A percentile compares a stretch with the other conserved stretches of the same genome.
phyloP scores from a whole-genome alignment of 2,797 vertebrate species.

The Lerista edwardsae region DNA sequence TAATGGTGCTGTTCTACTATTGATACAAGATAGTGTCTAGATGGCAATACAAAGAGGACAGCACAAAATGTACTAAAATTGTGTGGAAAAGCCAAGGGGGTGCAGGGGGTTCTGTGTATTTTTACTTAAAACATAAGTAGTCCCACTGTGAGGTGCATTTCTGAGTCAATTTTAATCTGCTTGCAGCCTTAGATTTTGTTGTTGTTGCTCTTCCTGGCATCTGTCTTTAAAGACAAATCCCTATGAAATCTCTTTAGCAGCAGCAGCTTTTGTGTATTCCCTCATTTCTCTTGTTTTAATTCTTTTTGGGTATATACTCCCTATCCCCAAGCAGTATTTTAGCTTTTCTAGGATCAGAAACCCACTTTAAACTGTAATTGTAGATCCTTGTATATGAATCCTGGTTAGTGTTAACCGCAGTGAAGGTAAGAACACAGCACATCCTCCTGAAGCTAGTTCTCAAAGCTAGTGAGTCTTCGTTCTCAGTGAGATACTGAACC shows the following conservation, averaged over 20 bases:
- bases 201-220: neutral
- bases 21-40: neutral
- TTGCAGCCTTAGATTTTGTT: neutral
- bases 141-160: neutral
- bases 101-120: neutral
- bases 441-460: neutral
- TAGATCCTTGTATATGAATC: neutral
- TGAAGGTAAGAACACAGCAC: neutral
- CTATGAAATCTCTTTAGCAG: neutral
- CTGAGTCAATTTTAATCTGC: neutral
- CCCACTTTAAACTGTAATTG: neutral
- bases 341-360: neutral
- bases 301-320: neutral
- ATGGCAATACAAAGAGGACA: neutral
- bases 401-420: neutral
- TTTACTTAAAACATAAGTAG: neutral
- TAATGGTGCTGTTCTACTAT: neutral
- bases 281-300: neutral
- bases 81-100: neutral
- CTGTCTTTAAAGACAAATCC: neutral
- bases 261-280: neutral
- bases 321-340: neutral
- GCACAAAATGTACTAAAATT: neutral
- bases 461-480: neutral
- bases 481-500: neutral